Base-by-base conservation (phyloP, 2,888 invertebrate species). In the Latheticus oryzae region DNA sequence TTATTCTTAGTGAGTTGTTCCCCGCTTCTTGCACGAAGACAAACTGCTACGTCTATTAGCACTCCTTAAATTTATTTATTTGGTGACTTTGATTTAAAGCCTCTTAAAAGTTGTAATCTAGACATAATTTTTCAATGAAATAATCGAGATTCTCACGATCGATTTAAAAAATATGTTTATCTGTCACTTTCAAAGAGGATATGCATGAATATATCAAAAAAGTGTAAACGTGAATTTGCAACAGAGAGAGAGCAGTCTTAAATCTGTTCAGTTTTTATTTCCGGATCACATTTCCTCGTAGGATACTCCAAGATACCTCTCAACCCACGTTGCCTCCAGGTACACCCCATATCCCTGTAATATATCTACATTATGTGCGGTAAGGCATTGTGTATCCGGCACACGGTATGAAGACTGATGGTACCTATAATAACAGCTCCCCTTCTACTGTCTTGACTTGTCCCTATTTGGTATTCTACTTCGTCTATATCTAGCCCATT, bases 321-420 rank as follows among this genome's bases (percentile, higher is more conserved):
- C 37, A n/a, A 17, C 48, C 47, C 32, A 21, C 32, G 45, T 19
- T 24, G 15, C 24, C 23, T 45, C 17, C 45, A 45, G 45, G 45
- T 45, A 32, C 30, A 26, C 30, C 40, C n/a, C 42, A 43, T 50
- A 21, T 48, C 56, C 24, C 50, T 28, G 24, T 56, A 60, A 58
- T 64, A 62, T 64, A 62, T 64, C 62, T 53, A 58, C 60, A 64
- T 64, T 64, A 64, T 50, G 40, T 54, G 56, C 53, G 61, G 59
- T 38, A 40, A 58, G 48, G 58, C 51, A 58, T 60, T 58, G 61
- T 62, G 58, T 54, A 58, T 55, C 57, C 58, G 58, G 52, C 35
- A 37, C 37, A 58, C 54, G 51, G 45, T 60, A 60, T 64, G 62
- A 62, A 64, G 62, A 64, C 62, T 62, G 60, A 64, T 64, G 62